These are phyloP conservation scores for Mimachlamys varia DNA, from an alignment of 2,888 invertebrate species.

Conservation along the genomic window DNA sequence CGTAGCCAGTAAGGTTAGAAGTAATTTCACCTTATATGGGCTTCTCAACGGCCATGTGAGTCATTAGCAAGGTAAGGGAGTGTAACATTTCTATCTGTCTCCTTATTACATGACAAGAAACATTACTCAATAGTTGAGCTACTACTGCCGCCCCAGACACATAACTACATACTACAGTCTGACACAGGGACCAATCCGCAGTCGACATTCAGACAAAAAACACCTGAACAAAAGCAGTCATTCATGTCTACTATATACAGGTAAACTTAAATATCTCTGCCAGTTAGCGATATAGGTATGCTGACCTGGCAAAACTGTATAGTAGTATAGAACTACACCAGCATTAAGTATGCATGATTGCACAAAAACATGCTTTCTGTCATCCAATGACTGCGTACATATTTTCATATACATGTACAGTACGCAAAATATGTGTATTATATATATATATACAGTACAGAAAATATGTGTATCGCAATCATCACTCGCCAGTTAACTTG, in stretches of 20 bases:
- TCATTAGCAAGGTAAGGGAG: slow-evolving; percentile 1
- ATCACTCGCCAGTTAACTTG: neutral
- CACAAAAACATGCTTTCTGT: slow-evolving; percentile 25
- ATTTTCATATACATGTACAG: neutral
- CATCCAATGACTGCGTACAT: slow-evolving; percentile 6
- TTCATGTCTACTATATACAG: slow-evolving; percentile 25
- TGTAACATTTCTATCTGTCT: slow-evolving; percentile 19
- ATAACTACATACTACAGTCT: neutral
- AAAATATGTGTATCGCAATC: slow-evolving; percentile 11
- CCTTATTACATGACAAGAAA: neutral
- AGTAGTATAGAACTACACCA: neutral
- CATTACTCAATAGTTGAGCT: slow-evolving; percentile 5
- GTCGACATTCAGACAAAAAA: neutral
- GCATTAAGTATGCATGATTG: slow-evolving; percentile 26
- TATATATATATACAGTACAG: neutral
- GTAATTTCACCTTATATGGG: neutral
- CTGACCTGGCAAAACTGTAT: slow-evolving; percentile 24
- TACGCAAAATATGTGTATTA: slow-evolving; percentile 20
- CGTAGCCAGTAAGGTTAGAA: neutral
- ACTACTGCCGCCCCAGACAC: slow-evolving; percentile 18
- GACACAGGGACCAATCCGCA: neutral
- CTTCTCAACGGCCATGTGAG: neutral
- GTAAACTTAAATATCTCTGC: slow-evolving; percentile 28
- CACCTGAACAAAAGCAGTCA: slow-evolving; percentile 4
- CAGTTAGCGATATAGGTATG: neutral